Percentiles rank a stretch among this genome's conserved stretches.
Conservation (phyloP, 2,888 invertebrate species). For the Zele albiditarsus region DNA sequence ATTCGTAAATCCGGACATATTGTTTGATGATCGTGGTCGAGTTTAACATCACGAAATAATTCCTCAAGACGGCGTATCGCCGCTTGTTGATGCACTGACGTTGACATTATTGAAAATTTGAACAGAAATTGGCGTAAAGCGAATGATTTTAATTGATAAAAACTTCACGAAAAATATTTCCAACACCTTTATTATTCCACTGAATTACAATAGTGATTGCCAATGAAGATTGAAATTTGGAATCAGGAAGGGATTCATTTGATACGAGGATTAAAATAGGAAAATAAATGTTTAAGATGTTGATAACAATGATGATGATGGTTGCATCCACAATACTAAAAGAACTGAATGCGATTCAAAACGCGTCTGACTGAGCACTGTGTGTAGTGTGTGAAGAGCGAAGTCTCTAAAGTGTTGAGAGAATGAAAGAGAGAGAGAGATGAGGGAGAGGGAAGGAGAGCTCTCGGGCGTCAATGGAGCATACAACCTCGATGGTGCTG, state of each 20-base stretch:
- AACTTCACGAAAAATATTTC: too few relatives aligned
- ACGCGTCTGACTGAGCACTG: constrained; percentile 69
- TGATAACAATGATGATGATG: too few relatives aligned
- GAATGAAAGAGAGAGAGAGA: not conserved
- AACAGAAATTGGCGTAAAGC: too few relatives aligned
- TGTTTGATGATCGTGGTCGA: constrained; percentile 71
- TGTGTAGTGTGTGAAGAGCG: constrained; percentile 21
- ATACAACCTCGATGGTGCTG: constrained; percentile 46
- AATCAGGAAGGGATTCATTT: too few relatives aligned
- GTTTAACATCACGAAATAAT: constrained; percentile 80
- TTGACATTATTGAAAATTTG: constrained; percentile 56
- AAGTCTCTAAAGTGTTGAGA: not conserved
- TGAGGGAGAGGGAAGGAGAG: constrained; percentile 41
- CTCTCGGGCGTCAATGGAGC: constrained; percentile 53
- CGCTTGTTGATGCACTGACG: constrained; percentile 76
- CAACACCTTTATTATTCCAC: too few relatives aligned
- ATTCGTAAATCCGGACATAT: constrained; percentile 69
- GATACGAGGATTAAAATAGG: too few relatives aligned
- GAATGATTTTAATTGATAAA: too few relatives aligned
- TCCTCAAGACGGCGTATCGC: constrained; percentile 83
- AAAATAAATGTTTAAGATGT: too few relatives aligned
- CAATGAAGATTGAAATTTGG: too few relatives aligned
- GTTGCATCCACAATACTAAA: constrained; percentile 32
- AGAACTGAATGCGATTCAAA: constrained; percentile 61
- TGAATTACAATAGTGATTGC: too few relatives aligned